phyloP scores from a whole-genome alignment of 1,140 invertebrate species.

The Zaprionus taronus region DNA sequence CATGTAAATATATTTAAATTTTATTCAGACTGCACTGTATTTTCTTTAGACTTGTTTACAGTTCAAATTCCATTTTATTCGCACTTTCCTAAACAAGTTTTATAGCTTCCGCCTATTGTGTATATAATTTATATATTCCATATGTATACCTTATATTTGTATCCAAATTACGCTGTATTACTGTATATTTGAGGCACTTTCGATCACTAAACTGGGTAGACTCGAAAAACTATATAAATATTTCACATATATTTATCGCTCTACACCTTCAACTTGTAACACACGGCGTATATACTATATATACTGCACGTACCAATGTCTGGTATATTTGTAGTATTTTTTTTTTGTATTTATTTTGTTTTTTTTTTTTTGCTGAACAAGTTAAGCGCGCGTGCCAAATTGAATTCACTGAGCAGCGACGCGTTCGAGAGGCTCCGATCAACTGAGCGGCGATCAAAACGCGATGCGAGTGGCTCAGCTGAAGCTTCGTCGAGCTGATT shows the following conservation, averaged over 20 bases:
- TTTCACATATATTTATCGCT: conserved; percentile 2
- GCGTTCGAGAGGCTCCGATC: conserved; percentile 77
- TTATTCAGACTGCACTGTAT: background rate
- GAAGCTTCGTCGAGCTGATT: conserved; percentile 27
- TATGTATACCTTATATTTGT: background rate
- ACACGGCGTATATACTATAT: conserved; percentile 6
- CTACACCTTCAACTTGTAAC: background rate
- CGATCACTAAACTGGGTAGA: background rate
- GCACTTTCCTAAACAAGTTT: conserved; percentile 17
- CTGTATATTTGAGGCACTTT: conserved; percentile 13
- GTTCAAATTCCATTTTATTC: background rate
- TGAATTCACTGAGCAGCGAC: conserved; percentile 58
- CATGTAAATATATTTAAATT: background rate
- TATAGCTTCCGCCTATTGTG: conserved; percentile 6
- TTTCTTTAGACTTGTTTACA: background rate
- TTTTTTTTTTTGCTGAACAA: conserved; percentile 8
- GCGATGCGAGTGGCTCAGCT: conserved; percentile 51
- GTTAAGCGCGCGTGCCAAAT: conserved; percentile 52
- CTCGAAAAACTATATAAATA: background rate
- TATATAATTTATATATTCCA: background rate
- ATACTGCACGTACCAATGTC: background rate
- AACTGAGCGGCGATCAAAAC: conserved; percentile 77
- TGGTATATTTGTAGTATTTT: conserved; percentile 19
- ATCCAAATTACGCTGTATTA: conserved; percentile 14
- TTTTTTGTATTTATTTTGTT: conserved; percentile 32